Conservation (phyloP, 2,113 vertebrate genomes). For the Amblyopsis rosae region DNA sequence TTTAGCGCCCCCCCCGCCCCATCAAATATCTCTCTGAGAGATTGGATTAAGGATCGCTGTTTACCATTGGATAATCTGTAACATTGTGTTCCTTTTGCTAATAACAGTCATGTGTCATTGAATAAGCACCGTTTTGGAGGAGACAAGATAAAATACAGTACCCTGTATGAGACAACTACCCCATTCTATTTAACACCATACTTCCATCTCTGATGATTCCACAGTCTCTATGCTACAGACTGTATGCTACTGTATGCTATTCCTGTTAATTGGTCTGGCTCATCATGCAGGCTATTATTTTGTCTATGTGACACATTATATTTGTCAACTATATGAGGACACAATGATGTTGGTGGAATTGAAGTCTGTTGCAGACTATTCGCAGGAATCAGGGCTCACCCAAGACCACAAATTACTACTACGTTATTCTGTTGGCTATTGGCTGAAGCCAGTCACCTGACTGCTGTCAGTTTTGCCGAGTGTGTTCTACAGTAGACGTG, state of each 20-base stretch:
- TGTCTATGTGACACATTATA: slow-evolving; percentile 37
- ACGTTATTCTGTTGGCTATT: slow-evolving; percentile 23
- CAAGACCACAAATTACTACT: slow-evolving; percentile 59
- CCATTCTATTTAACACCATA: too few species aligned
- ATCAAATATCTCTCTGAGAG: neutral
- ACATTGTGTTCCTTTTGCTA: too few species aligned
- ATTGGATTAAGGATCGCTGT: neutral
- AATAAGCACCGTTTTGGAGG: too few species aligned
- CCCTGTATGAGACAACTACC: too few species aligned
- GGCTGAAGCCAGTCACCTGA: slow-evolving; percentile 56
- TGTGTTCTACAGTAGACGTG: slow-evolving; percentile 5
- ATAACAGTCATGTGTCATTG: too few species aligned
- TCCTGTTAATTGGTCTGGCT: slow-evolving; percentile 6
- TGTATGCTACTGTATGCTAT: slow-evolving; percentile 9
- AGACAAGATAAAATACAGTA: too few species aligned
- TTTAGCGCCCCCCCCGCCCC: slow-evolving; percentile 3
- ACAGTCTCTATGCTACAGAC: slow-evolving; percentile 6
- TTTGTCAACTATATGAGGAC: slow-evolving; percentile 64
- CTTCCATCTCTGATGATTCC: too few species aligned
- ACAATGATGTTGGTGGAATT: slow-evolving; percentile 55
- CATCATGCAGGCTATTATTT: slow-evolving; percentile 27
- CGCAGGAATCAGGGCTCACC: slow-evolving; percentile 43
- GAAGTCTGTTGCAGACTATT: slow-evolving; percentile 41
- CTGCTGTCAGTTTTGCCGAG: slow-evolving; percentile 15
- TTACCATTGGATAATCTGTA: neutral